A percentile compares a stretch with the other conserved stretches of the same genome.
phyloP scores from a whole-genome alignment of 2,888 invertebrate genomes.

The Eupsilia transversa region DNA sequence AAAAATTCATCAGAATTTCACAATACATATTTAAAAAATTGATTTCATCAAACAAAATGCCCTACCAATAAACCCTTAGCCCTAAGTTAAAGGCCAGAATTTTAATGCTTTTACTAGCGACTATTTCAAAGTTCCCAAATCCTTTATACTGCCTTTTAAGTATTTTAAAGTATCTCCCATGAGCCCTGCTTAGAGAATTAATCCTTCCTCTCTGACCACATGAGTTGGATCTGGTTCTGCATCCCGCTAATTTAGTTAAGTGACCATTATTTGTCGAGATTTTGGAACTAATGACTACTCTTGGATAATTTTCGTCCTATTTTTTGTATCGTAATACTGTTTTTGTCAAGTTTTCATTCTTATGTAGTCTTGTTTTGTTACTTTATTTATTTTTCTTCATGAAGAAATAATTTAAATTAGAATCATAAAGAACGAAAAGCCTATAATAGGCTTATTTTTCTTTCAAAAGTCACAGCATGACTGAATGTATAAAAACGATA shows the following conservation, averaged over 20 bases:
- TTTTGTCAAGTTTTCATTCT: background rate
- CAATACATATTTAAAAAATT: background rate
- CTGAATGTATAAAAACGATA: background rate
- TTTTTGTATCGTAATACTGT: background rate
- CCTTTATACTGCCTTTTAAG: conserved; percentile 63
- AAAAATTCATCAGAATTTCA: background rate
- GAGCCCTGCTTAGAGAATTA: conserved; percentile 65
- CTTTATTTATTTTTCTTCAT: background rate
- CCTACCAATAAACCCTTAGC: background rate
- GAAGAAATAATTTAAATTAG: background rate
- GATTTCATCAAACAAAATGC: background rate
- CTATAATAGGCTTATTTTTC: background rate
- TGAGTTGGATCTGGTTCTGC: conserved; percentile 52
- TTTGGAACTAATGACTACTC: conserved; percentile 32
- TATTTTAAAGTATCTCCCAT: conserved; percentile 60
- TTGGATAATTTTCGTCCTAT: background rate
- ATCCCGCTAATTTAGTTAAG: conserved; percentile 54
- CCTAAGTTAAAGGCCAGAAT: conserved; percentile 1
- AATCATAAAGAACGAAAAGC: no score
- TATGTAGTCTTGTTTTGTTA: background rate
- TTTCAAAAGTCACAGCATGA: background rate
- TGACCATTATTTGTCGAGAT: conserved; percentile 44
- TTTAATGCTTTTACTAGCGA: conserved; percentile 15
- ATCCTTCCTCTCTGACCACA: conserved; percentile 69
- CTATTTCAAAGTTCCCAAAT: conserved; percentile 45